Evolutionary conservation across 2,888 invertebrate species (phyloP).

Genomic region (Bembecia ichneumoniformis): DNA sequence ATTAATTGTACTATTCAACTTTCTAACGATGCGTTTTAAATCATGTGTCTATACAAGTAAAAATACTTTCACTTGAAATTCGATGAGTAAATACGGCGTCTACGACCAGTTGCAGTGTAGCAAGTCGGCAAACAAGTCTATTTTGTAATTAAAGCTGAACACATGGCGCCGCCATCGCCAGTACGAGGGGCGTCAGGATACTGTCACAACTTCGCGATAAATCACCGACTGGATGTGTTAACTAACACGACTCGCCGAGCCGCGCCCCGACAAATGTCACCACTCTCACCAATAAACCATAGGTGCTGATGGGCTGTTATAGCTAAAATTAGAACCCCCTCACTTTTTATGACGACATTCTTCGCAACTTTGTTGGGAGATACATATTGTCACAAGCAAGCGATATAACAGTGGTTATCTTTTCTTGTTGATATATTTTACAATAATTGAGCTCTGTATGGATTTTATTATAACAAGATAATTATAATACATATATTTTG

Average conservation of each 20-base stretch:
- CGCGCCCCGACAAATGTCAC: constrained; percentile 52
- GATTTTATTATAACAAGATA: no score
- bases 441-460: no score
- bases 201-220: constrained; percentile 39
- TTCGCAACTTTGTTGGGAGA: not conserved
- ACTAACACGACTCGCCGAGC: constrained; percentile 32
- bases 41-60: no score
- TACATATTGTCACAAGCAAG: no score
- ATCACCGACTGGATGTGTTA: constrained; percentile 48
- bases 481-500: no score
- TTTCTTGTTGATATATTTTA: no score
- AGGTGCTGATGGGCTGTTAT: constrained; percentile 27
- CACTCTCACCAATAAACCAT: constrained; percentile 43
- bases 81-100: not conserved
- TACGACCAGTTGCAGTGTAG: not conserved
- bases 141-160: constrained; percentile 20
- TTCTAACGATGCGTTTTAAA: no score
- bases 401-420: no score
- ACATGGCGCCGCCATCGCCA: constrained; percentile 7
- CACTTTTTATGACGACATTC: constrained; percentile 6
- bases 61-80: no score
- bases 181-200: constrained; percentile 6
- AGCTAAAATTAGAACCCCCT: constrained; percentile 11
- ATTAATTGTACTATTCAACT: no score
- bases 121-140: not conserved